Evolutionary conservation across 2,113 vertebrate genomes (phyloP).

Genomic region (Vulpes lagopus): DNA sequence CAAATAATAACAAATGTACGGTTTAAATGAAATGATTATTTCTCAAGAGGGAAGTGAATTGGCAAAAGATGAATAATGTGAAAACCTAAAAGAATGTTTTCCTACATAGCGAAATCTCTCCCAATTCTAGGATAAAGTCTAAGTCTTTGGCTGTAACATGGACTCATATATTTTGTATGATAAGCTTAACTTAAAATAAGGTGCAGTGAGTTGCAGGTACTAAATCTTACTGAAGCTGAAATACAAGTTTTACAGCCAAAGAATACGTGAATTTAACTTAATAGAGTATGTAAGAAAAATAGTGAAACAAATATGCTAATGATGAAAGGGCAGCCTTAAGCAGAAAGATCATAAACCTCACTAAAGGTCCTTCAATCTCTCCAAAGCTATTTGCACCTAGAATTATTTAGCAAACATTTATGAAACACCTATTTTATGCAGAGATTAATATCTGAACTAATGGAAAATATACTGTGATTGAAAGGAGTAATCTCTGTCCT

Average conservation of each 20-base stretch:
- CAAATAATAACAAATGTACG: conserved; percentile 15
- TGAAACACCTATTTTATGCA: background rate
- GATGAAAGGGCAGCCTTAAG: background rate
- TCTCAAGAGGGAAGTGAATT: conserved; percentile 21
- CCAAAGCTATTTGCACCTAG: conserved; percentile 2
- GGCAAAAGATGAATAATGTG: background rate
- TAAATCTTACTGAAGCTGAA: conserved; percentile 42
- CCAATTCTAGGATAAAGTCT: background rate
- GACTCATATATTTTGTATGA: background rate
- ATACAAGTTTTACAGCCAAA: background rate
- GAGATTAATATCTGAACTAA: background rate
- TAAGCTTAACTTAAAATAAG: conserved; percentile 29
- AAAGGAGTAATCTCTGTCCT: background rate
- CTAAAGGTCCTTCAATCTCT: background rate
- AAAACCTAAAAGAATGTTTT: conserved; percentile 43
- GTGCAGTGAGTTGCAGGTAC: background rate
- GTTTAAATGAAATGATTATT: conserved; percentile 61
- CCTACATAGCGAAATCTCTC: background rate
- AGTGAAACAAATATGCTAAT: background rate
- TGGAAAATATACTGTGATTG: background rate
- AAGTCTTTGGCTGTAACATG: background rate
- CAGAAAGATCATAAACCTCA: background rate
- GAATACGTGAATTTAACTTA: conserved; percentile 38
- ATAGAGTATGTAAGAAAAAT: background rate
- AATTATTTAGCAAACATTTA: conserved; percentile 56